Conservation (phyloP, 2,113 vertebrate genomes). For the Oenanthe melanoleuca region DNA sequence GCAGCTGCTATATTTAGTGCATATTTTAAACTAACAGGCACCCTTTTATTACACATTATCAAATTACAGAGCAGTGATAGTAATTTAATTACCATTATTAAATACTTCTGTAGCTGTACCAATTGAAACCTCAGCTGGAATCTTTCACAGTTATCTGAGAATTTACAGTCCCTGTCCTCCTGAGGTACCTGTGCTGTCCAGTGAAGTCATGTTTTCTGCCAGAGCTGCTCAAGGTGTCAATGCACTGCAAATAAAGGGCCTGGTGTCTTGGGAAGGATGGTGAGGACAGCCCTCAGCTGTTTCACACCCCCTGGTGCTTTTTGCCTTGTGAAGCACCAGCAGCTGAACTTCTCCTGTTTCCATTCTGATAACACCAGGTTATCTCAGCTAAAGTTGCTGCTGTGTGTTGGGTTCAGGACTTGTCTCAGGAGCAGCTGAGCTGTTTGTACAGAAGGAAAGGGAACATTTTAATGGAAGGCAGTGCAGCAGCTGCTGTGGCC, state of each 20-base stretch:
- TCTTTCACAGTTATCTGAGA: not conserved
- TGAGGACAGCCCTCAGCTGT: not conserved
- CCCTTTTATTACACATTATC: not conserved
- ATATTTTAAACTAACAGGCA: not conserved
- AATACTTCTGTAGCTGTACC: not conserved
- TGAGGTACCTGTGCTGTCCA: not conserved
- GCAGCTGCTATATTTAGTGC: not conserved
- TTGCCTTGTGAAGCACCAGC: not conserved
- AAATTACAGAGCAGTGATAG: not conserved
- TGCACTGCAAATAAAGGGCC: not conserved
- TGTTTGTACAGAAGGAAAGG: not conserved
- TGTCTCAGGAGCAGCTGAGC: not conserved
- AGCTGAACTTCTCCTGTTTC: not conserved
- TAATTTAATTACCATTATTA: not conserved
- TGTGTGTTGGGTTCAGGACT: accelerated
- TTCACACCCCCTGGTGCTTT: not conserved
- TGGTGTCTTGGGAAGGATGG: not conserved
- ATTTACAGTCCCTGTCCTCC: not conserved
- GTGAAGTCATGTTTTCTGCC: not conserved
- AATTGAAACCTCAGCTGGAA: not conserved
- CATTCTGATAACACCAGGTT: not conserved
- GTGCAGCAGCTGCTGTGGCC: not conserved
- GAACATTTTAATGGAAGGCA: not conserved
- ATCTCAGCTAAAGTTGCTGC: not conserved
- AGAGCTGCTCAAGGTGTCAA: not conserved